These are phyloP conservation scores for Helostoma temminkii DNA, from an alignment of 2,797 vertebrate species.

Conservation along the genomic window DNA sequence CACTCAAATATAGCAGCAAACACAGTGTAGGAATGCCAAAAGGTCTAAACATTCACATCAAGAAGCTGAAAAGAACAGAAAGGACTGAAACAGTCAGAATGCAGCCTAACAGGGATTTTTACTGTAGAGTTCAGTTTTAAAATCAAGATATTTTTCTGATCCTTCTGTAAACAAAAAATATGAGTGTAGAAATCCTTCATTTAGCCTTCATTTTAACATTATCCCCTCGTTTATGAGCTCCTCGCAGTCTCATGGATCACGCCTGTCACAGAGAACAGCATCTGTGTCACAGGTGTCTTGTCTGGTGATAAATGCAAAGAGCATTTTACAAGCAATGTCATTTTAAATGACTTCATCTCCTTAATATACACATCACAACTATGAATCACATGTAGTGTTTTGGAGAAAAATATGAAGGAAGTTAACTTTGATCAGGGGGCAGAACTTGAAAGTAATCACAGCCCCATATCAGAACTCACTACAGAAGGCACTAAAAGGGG, in stretches of 20 bases:
- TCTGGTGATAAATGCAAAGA: constrained; percentile 63
- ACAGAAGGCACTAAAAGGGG: constrained; percentile 72
- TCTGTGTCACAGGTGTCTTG: constrained; percentile 75
- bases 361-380: constrained; percentile 48
- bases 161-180: constrained; percentile 7
- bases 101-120: background rate
- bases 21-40: background rate
- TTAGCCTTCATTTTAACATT: constrained; percentile 56
- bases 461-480: constrained; percentile 47
- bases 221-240: constrained; percentile 61
- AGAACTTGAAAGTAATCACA: constrained; percentile 67
- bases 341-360: constrained; percentile 79
- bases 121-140: background rate
- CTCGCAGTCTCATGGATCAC: constrained; percentile 63
- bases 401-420: constrained; percentile 52
- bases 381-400: constrained; percentile 55
- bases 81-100: background rate
- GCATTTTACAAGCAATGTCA: constrained; percentile 59
- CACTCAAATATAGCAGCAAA: constrained; percentile 11
- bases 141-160: constrained; percentile 6
- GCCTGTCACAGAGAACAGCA: constrained; percentile 56
- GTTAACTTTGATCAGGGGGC: constrained; percentile 71
- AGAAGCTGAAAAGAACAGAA: background rate
- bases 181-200: constrained; percentile 38
- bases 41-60: background rate